phyloP scores from a whole-genome alignment of 2,113 vertebrate species.

The Microtus richardsoni region DNA sequence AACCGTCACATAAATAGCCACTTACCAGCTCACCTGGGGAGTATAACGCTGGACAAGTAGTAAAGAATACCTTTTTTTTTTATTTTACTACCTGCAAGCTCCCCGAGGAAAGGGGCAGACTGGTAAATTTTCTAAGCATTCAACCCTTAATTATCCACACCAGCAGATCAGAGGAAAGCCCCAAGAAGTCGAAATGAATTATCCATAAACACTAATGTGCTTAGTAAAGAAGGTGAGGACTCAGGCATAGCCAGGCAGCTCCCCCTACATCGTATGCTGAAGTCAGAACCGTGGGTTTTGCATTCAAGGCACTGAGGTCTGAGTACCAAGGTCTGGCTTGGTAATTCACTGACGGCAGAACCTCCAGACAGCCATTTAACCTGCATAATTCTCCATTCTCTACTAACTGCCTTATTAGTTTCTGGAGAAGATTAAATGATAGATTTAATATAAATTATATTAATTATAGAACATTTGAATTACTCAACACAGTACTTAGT shows the following conservation, averaged over 20 bases:
- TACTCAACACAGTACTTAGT: conserved; percentile 8
- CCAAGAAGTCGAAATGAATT: conserved; percentile 32
- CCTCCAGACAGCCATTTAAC: neutral
- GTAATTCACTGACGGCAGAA: neutral
- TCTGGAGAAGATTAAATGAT: conserved; percentile 26
- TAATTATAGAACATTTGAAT: neutral
- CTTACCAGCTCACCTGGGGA: conserved; percentile 73
- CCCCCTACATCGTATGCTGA: neutral
- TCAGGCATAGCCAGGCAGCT: neutral
- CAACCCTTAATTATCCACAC: conserved; percentile 62
- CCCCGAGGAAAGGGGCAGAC: conserved; percentile 35
- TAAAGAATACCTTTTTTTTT: conserved; percentile 67
- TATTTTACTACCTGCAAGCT: conserved; percentile 67
- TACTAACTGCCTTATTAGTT: neutral
- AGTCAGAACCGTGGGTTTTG: neutral
- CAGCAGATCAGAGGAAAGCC: conserved; percentile 52
- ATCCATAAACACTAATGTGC: neutral
- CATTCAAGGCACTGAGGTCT: neutral
- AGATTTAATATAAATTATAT: too few species aligned
- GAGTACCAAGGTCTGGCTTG: neutral
- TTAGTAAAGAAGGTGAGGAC: conserved; percentile 12
- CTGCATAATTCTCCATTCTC: neutral
- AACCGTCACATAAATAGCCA: conserved; percentile 75
- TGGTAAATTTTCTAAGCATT: conserved; percentile 65
- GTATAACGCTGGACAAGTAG: conserved; percentile 29